Conservation (phyloP, 2,797 vertebrate species). For the Acanthurus lineatus region DNA sequence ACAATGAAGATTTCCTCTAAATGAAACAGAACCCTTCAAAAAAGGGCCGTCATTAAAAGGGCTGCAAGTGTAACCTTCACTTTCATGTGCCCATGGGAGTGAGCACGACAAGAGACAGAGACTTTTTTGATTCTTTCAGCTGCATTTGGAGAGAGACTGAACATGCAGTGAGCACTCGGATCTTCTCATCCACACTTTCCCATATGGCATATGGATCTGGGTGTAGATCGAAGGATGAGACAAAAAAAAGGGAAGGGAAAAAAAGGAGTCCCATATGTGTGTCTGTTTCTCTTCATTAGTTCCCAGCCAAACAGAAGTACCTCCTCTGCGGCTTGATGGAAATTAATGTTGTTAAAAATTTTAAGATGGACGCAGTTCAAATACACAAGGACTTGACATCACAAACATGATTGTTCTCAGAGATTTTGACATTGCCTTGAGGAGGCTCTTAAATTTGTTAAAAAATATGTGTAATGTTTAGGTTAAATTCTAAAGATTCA, state of each 20-base stretch:
- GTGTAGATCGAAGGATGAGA: slow-evolving; percentile 78
- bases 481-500: not conserved
- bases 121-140: slow-evolving; percentile 71
- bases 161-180: slow-evolving; percentile 73
- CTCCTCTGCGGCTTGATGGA: slow-evolving; percentile 76
- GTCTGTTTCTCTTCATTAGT: slow-evolving; percentile 86
- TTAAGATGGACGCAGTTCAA: slow-evolving; percentile 67
- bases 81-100: slow-evolving; percentile 81
- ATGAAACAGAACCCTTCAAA: slow-evolving; percentile 69
- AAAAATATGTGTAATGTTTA: not conserved
- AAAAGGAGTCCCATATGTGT: slow-evolving; percentile 82
- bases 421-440: slow-evolving; percentile 37
- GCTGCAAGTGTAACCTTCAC: slow-evolving; percentile 82
- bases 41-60: slow-evolving; percentile 71
- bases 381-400: slow-evolving; percentile 57
- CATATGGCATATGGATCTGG: slow-evolving; percentile 85
- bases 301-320: slow-evolving; percentile 80
- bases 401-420: slow-evolving; percentile 22
- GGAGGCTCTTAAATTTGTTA: not conserved
- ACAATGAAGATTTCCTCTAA: slow-evolving; percentile 71
- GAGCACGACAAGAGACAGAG: slow-evolving; percentile 68
- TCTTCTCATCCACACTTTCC: slow-evolving; percentile 81
- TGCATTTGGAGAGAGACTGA: slow-evolving; percentile 75
- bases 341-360: slow-evolving; percentile 76
- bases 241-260: slow-evolving; percentile 19